Evolutionary conservation across 2,888 invertebrate species (phyloP).

Genomic region (Dryobotodes eremita): DNA sequence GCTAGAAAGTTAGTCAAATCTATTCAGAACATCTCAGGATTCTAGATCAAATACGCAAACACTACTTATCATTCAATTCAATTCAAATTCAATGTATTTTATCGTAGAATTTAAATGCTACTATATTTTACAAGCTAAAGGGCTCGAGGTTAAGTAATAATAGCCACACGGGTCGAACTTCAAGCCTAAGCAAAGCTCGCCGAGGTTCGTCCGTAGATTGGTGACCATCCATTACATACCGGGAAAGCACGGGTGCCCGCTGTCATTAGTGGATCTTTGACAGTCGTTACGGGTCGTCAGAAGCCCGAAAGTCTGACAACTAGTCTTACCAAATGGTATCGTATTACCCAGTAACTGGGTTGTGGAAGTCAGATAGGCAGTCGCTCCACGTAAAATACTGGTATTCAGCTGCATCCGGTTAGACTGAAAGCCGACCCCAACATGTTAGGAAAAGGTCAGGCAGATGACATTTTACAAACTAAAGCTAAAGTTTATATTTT

Average conservation of each 20-base stretch:
- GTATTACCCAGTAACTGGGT: not conserved
- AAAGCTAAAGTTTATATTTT: not conserved
- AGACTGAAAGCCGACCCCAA: not conserved
- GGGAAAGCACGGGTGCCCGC: not conserved
- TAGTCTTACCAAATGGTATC: not conserved
- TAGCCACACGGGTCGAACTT: no score
- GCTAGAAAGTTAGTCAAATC: conserved; percentile 40
- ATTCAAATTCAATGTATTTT: conserved; percentile 51
- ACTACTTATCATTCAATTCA: conserved; percentile 37
- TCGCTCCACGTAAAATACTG: not conserved
- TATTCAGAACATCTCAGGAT: conserved; percentile 40
- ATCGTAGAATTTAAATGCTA: conserved; percentile 35
- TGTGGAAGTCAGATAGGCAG: not conserved
- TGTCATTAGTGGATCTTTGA: not conserved
- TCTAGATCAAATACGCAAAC: conserved; percentile 41
- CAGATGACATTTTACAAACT: not conserved
- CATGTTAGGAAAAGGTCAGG: not conserved
- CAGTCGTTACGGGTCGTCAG: not conserved
- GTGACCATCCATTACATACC: not conserved
- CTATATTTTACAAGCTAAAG: conserved; percentile 1
- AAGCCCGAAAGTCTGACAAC: not conserved
- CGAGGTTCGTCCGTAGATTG: not conserved
- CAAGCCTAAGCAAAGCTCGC: no score
- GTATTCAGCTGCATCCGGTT: not conserved
- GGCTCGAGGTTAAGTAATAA: not conserved